A percentile compares a stretch with the other conserved stretches of the same genome.
These are phyloP conservation scores for Holothuria scabra DNA, from an alignment of 53 echinoderm and acorn worm genomes.

Conservation along the genomic window DNA sequence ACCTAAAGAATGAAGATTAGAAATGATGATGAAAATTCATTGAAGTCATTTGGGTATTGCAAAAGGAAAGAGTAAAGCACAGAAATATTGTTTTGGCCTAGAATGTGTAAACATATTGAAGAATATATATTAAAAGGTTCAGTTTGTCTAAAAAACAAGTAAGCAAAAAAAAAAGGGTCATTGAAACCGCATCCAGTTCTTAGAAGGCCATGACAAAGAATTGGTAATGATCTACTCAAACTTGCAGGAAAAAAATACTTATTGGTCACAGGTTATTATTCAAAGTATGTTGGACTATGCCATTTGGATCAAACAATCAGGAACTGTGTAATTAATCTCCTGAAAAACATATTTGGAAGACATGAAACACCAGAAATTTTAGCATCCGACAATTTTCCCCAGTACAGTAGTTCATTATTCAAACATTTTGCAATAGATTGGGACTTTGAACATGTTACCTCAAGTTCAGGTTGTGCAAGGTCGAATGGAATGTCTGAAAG, in stretches of 20 bases:
- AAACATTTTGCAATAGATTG: slow-evolving; percentile 26
- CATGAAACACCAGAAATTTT: not conserved
- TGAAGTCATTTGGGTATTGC: slow-evolving; percentile 48
- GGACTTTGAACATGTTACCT: slow-evolving; percentile 50
- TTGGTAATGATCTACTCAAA: not conserved
- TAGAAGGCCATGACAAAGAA: slow-evolving; percentile 1
- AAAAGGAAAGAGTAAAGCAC: slow-evolving; percentile 48
- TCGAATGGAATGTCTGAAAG: slow-evolving; percentile 56
- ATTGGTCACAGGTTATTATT: not conserved
- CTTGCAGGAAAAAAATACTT: not conserved
- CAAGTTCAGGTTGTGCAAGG: slow-evolving; percentile 43
- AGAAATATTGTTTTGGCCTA: slow-evolving; percentile 55
- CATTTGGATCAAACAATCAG: no score
- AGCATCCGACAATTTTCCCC: slow-evolving; percentile 47
- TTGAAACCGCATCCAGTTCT: not conserved
- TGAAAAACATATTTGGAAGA: slow-evolving; percentile 46
- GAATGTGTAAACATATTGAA: slow-evolving; percentile 47
- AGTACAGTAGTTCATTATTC: slow-evolving; percentile 19
- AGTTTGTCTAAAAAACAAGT: not conserved
- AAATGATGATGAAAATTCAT: slow-evolving; percentile 52
- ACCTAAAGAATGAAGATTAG: slow-evolving; percentile 29
- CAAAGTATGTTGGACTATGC: not conserved
- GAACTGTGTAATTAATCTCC: slow-evolving; percentile 15
- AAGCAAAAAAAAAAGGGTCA: not conserved
- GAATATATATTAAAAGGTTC: not conserved